Base-by-base conservation (phyloP, 2,113 vertebrate genomes). In the Oreochromis niloticus region DNA sequence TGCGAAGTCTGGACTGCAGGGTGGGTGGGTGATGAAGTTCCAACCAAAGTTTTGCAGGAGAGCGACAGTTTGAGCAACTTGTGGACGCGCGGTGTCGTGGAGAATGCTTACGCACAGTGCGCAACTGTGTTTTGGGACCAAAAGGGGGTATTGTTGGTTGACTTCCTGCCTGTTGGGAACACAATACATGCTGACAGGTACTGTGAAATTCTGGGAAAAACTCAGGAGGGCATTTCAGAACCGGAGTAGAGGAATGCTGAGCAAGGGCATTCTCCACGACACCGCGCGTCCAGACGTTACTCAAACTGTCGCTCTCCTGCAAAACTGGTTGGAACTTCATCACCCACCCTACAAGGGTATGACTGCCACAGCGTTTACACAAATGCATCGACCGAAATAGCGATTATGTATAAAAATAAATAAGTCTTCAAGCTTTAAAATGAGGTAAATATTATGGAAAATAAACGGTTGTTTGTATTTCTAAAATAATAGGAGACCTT, bases 251-350 rank as follows among this genome's bases (percentile, higher is more conserved):
- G 10, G 0, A 61, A 61, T 34, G 1, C 57, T 34, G 16, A 61
- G 3, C 57, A 34, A 34, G 30, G 57, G 0, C 8, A 61, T 61
- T 61, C 57, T 61, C 57, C 30, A 10, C 16, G 17, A 0, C 5
- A 61, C 57, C 3, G 1, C 2, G 16, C 3, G 1, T 61, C 57
- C 57, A 61, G 7, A 17, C 0, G 3, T 34, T 34, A 30, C 2
- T 10, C 30, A 2, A 19, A 61, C 57, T 61, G 57, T 61, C 0
- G 0, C 1, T 61, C 5, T 61, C 30, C 9, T 61, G 3, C 16
- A 34, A 61, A 61, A 61, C 30, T 61, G 0, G 16, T 61, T 10
- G 57, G 8, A 61, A 61, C 30, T 19, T 34, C 30, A 34, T 61
- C 57, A 61, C 3, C 57, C 30, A 1, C 14, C 57, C 8, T 61